Percentiles rank a stretch among this genome's conserved stretches.
Conservation (phyloP, 2,797 vertebrate genomes). For the Malacoctenus gilli region DNA sequence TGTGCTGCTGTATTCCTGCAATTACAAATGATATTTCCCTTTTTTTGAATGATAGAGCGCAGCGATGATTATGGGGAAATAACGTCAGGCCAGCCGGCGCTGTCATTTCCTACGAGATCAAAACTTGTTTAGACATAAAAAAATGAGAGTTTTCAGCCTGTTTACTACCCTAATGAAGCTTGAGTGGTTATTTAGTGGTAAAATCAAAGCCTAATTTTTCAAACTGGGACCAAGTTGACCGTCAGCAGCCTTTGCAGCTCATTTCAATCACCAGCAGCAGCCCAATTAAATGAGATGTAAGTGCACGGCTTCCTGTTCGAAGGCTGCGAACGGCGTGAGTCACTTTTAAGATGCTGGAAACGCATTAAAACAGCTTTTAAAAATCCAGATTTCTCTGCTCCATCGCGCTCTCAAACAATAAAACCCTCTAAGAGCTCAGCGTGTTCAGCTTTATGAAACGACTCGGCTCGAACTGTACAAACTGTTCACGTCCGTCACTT, state of each 20-base stretch:
- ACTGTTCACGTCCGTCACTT: not conserved
- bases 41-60: too few relatives aligned
- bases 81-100: too few relatives aligned
- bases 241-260: not conserved
- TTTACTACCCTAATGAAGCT: too few relatives aligned
- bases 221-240: conserved; percentile 2
- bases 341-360: conserved; percentile 19
- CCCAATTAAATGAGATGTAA: conserved; percentile 7
- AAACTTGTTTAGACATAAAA: too few relatives aligned
- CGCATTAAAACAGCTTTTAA: conserved; percentile 10
- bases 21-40: too few relatives aligned
- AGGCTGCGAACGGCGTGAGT: conserved; percentile 25
- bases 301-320: not conserved
- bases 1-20: too few relatives aligned
- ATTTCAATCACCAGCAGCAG: conserved; percentile 13
- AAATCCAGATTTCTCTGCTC: conserved; percentile 7
- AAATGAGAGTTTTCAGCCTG: too few relatives aligned
- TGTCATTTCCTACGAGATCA: too few relatives aligned
- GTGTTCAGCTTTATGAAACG: not conserved
- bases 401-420: not conserved
- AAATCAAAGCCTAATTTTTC: not conserved
- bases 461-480: conserved; percentile 4
- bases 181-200: too few relatives aligned
- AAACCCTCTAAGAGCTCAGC: not conserved
- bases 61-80: too few relatives aligned